Conservation (phyloP, 2,888 invertebrate species). For the Cephus pulcher region DNA sequence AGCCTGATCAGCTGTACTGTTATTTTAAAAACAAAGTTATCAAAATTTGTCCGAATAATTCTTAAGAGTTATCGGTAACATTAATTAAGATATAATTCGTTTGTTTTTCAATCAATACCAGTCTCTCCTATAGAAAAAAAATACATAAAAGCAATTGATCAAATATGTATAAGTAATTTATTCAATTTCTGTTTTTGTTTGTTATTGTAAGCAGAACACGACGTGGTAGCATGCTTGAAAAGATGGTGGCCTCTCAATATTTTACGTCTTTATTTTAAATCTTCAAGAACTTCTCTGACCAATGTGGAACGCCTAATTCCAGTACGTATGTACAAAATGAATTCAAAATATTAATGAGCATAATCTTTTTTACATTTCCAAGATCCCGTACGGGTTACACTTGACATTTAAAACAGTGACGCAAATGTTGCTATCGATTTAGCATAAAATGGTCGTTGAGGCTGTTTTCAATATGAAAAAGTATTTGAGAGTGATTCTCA, state of each 20-base stretch:
- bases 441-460: background rate
- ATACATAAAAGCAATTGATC: too few species aligned
- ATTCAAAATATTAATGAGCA: background rate
- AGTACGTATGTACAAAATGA: background rate
- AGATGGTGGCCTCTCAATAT: background rate
- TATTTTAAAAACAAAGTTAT: too few species aligned
- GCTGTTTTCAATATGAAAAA: background rate
- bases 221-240: background rate
- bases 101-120: too few species aligned
- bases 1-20: too few species aligned
- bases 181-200: too few species aligned
- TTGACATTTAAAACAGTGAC: background rate
- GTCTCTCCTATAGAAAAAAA: too few species aligned
- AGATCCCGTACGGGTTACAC: background rate
- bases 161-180: too few species aligned
- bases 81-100: too few species aligned
- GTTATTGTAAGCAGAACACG: too few species aligned
- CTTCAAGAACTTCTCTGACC: background rate
- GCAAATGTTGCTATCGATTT: background rate
- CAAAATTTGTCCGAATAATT: too few species aligned
- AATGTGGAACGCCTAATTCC: background rate
- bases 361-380: background rate
- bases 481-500: background rate
- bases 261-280: background rate
- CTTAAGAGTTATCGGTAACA: too few species aligned